Conservation (phyloP, 2,113 vertebrate species). For the Sylvia atricapilla region DNA sequence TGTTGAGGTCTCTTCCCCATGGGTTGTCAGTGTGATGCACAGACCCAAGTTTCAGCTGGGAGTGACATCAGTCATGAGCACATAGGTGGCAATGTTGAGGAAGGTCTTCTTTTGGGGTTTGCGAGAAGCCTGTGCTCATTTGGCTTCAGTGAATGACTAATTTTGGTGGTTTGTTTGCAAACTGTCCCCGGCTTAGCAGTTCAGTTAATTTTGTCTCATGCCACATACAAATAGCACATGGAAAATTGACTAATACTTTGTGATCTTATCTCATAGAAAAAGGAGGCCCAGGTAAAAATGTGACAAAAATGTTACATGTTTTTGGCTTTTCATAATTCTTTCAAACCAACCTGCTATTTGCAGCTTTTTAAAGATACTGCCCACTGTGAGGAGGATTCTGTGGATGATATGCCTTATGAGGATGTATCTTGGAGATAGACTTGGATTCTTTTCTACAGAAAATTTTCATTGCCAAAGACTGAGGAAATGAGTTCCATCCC, state of each 20-base stretch:
- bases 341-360: not conserved
- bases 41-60: not conserved
- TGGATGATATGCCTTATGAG: not conserved
- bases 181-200: not conserved
- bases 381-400: not conserved
- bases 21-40: not conserved
- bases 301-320: not conserved
- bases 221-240: not conserved
- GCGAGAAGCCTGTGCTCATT: not conserved
- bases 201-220: not conserved
- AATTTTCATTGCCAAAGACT: not conserved
- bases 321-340: not conserved
- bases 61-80: not conserved
- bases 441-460: not conserved
- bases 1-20: not conserved
- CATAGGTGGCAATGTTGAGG: not conserved
- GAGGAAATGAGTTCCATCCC: not conserved
- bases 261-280: not conserved
- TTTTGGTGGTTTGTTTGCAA: not conserved
- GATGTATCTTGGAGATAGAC: not conserved
- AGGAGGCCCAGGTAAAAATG: not conserved
- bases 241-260: not conserved
- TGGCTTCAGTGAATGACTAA: not conserved
- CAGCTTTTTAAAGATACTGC: not conserved
- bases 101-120: not conserved